Base-by-base conservation (phyloP, 2,113 vertebrate species). In the Oostethus manadensis region DNA sequence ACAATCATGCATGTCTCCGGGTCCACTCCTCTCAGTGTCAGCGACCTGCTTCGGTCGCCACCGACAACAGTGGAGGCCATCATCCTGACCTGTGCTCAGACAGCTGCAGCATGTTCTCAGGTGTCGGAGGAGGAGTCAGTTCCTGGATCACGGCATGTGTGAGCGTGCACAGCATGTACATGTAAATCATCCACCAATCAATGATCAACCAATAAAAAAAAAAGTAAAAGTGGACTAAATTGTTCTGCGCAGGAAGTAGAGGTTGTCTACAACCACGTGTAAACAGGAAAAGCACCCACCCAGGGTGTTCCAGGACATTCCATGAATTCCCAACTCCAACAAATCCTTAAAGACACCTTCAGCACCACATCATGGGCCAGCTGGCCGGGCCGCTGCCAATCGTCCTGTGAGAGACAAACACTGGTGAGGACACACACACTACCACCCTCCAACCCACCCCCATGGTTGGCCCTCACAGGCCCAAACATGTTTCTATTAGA, bases 1-100 rank as follows among this genome's bases (percentile, higher is more conserved):
- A 99, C 95, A 46, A 98, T 98, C 93, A 96, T 94, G 73, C 96
- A 99, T 67, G 96, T 98, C 87, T 98, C 95, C 17, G 96, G 94
- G 84, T 99, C 96, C 74, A 96, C 96, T 40, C 92, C 94, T 65
- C 82, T 91, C 66, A 99, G 89, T 33, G 85, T 93, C 3, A 91
- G 89, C 51, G 90, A 89, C 89, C 89, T 92, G 55, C 61, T 89
- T 76, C 77, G 90, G 80, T 74, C 87, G 78, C 87, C 86, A 66
- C 82, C 77, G 13, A 79, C 78, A 74, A 87, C 85, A 58, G 90
- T 91, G 16, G 93, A 94, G 88, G 93, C 92, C 89, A 92, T 93
- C 93, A 91, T 88, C 15, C 78, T 86, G 81, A 62, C 15, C 35
- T 61, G 51, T 76, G 2, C 73, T 55, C 68, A 49, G 84, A 76